phyloP scores from a whole-genome alignment of 2,888 invertebrate species.

The Beris morrisii region DNA sequence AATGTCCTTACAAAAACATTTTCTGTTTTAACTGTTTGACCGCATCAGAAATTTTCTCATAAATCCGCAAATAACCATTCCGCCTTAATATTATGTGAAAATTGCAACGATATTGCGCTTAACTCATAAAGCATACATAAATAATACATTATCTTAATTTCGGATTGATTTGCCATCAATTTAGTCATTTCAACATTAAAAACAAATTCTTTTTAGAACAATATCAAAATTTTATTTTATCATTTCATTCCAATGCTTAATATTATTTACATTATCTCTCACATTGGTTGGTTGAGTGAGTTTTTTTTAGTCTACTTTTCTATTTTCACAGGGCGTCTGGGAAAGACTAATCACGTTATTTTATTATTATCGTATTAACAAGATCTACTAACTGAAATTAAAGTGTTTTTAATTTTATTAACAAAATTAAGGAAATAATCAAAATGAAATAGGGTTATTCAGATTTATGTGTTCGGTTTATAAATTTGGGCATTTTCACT shows the following conservation, averaged over 20 bases:
- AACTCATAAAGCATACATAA: too few species aligned
- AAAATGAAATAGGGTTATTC: constrained; percentile 7
- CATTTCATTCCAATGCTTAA: constrained; percentile 33
- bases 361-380: constrained; percentile 35
- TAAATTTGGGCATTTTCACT: too few species aligned
- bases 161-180: too few species aligned
- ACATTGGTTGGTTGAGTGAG: constrained; percentile 21
- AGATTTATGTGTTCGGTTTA: too few species aligned
- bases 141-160: too few species aligned
- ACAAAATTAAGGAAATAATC: constrained; percentile 14
- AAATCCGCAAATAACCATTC: too few species aligned
- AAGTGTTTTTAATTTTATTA: constrained; percentile 2
- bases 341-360: constrained; percentile 57
- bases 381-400: constrained; percentile 13
- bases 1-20: too few species aligned
- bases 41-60: too few species aligned
- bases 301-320: constrained; percentile 38
- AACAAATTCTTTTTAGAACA: too few species aligned
- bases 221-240: constrained; percentile 10
- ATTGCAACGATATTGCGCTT: constrained; percentile 1
- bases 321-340: constrained; percentile 54
- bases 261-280: constrained; percentile 7
- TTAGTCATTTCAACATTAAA: too few species aligned
- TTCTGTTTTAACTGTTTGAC: too few species aligned
- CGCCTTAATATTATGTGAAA: constrained; percentile 21